Conservation (phyloP, 92 coral and sea anemone genomes). For the Porites divaricata region DNA sequence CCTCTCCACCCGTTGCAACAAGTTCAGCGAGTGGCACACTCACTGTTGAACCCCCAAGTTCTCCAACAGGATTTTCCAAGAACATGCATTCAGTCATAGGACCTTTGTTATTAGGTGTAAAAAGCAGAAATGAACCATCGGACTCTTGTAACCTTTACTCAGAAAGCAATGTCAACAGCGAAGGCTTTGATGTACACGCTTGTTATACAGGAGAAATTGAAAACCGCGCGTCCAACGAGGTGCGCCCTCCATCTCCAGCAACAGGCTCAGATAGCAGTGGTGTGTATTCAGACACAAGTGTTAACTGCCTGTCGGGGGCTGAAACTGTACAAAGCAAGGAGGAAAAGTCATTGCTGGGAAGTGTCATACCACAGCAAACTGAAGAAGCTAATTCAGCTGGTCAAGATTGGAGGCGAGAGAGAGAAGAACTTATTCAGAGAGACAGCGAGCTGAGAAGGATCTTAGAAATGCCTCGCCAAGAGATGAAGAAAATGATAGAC, state of each 20-base stretch:
- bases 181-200: neutral
- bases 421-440: conserved; percentile 16
- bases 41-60: neutral
- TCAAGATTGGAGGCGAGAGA: conserved; percentile 3
- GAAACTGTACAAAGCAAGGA: neutral
- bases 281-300: conserved; percentile 2
- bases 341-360: neutral
- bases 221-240: neutral
- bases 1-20: neutral
- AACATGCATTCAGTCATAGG: neutral
- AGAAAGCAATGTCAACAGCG: neutral
- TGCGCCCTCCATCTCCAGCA: conserved; percentile 5
- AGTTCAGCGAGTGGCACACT: neutral
- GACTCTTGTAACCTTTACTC: neutral
- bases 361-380: neutral
- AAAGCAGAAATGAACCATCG: neutral
- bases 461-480: conserved; percentile 21
- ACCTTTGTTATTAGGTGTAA: neutral
- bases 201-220: neutral
- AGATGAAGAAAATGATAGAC: conserved; percentile 23
- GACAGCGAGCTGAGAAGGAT: conserved; percentile 30
- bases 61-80: neutral
- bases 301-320: conserved; percentile 4
- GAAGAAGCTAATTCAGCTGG: neutral
- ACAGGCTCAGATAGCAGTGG: conserved; percentile 37